These are phyloP conservation scores for Zaprionus taronus DNA, from an alignment of 1,140 invertebrate genomes.

Conservation along the genomic window DNA sequence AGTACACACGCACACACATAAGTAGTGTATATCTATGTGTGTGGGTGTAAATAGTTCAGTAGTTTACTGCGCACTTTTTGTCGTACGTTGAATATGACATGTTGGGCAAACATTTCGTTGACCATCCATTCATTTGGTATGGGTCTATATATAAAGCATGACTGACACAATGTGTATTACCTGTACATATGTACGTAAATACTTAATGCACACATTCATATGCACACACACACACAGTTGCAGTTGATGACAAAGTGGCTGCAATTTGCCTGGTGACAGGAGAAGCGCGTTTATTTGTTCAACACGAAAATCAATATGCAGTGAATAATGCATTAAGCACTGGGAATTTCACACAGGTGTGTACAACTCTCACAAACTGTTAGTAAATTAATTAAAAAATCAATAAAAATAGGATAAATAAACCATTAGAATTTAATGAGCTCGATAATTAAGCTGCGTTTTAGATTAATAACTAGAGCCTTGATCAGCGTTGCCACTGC, in stretches of 20 bases:
- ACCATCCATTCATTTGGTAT: conserved; percentile 27
- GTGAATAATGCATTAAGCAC: conserved; percentile 56
- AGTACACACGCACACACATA: background rate
- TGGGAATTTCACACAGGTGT: conserved; percentile 56
- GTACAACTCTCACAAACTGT: conserved; percentile 12
- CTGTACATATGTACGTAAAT: conserved; percentile 35
- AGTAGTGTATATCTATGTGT: background rate
- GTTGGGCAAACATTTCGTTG: conserved; percentile 40
- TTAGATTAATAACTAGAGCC: background rate
- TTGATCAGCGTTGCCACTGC: conserved; percentile 17
- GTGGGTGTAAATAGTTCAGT: conserved; percentile 54
- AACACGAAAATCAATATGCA: conserved; percentile 61
- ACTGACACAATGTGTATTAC: background rate
- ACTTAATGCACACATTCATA: conserved; percentile 43
- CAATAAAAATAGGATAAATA: conserved; percentile 42
- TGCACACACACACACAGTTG: conserved; percentile 15
- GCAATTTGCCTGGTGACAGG: conserved; percentile 49
- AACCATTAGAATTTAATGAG: background rate
- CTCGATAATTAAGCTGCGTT: background rate
- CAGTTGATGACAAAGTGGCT: conserved; percentile 60
- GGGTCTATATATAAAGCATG: background rate
- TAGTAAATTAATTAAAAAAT: conserved; percentile 21
- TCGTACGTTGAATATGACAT: conserved; percentile 50
- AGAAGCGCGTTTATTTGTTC: conserved; percentile 11
- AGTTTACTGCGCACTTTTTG: conserved; percentile 73